phyloP scores from a whole-genome alignment of 2,888 invertebrate genomes.

The Cephus runcator region DNA sequence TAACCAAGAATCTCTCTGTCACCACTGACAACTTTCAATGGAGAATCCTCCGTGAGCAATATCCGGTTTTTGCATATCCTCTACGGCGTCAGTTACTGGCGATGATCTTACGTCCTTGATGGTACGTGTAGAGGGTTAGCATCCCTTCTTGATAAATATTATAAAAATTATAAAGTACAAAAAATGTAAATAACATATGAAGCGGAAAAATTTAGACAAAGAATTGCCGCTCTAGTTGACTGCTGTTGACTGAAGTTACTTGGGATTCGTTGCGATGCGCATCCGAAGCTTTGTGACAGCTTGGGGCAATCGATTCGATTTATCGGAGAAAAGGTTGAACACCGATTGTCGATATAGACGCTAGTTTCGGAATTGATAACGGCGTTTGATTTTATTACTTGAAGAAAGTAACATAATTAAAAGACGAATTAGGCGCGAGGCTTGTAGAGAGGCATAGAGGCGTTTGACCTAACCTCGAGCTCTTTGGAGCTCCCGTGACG shows the following conservation, averaged over 20 bases:
- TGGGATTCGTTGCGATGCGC: constrained; percentile 20
- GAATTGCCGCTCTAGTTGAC: constrained; percentile 42
- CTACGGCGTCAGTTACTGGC: not conserved
- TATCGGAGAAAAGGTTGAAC: not conserved
- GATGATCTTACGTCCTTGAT: not conserved
- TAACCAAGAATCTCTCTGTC: not conserved
- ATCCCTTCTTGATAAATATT: constrained; percentile 23
- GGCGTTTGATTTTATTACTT: not conserved
- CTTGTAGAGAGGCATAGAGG: not conserved
- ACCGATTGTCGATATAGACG: not conserved
- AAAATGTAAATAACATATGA: constrained; percentile 37
- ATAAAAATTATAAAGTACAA: constrained; percentile 22
- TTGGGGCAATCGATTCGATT: not conserved
- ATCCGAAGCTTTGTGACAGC: not conserved
- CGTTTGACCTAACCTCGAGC: constrained; percentile 8
- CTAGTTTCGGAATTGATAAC: not conserved
- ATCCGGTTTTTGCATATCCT: constrained; percentile 12
- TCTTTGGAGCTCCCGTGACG: constrained; percentile 47
- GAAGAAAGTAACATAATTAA: too few relatives aligned
- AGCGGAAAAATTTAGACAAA: constrained; percentile 54
- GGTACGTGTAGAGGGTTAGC: not conserved
- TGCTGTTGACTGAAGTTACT: constrained; percentile 42
- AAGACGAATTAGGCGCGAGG: not conserved
- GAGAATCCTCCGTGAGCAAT: constrained; percentile 6
- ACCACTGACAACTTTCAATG: constrained; percentile 13